Conservation (phyloP, 1,140 invertebrate genomes). For the Homarus americanus region DNA sequence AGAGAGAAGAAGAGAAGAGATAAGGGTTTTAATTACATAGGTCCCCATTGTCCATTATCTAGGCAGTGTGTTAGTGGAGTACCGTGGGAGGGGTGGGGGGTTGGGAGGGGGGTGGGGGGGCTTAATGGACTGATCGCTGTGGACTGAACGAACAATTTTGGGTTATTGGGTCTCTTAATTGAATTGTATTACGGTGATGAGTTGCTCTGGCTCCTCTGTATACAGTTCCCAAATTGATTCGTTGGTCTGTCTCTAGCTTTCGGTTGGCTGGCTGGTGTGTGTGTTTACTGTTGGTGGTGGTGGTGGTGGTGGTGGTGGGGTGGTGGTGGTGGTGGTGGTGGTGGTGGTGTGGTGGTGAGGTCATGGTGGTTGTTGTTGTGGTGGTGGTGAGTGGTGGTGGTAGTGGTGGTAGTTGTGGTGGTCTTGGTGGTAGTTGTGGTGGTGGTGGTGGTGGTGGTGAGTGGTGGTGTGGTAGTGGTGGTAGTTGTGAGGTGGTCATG, state of each 20-base stretch:
- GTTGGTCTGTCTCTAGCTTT: neutral
- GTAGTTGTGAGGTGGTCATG: neutral
- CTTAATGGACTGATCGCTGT: neutral
- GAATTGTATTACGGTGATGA: neutral
- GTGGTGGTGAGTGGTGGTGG: neutral
- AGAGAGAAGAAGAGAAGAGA: too few species aligned
- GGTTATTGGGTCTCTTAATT: neutral
- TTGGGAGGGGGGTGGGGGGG: too few species aligned
- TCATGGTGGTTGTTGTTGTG: neutral
- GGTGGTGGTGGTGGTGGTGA: neutral
- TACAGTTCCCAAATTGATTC: neutral
- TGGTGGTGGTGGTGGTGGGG: neutral
- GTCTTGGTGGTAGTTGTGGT: neutral
- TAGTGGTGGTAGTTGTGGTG: neutral
- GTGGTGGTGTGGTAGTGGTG: neutral
- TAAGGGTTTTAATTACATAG: too few species aligned
- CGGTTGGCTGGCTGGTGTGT: neutral
- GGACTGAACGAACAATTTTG: neutral
- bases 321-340: neutral
- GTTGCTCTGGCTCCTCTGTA: too few species aligned
- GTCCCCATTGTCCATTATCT: too few species aligned
- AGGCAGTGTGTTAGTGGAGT: too few species aligned
- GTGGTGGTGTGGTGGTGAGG: neutral
- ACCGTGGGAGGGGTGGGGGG: too few species aligned
- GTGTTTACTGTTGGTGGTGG: too few species aligned